Conservation (phyloP, 2,888 invertebrate genomes). For the Eretmocerus hayati region DNA sequence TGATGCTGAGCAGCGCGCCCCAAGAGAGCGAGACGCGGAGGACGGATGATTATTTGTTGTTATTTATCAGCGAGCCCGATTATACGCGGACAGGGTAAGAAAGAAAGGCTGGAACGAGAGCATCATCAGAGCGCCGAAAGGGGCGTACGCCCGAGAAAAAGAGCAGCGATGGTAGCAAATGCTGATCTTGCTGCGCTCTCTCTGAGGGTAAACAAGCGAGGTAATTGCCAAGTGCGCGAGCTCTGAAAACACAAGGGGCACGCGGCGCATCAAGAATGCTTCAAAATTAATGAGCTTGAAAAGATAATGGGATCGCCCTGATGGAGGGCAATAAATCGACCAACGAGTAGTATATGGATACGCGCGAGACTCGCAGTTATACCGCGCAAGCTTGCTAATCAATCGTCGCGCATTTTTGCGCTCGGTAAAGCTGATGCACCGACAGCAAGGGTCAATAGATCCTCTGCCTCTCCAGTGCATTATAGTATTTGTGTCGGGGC, state of each 20-base stretch:
- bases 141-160: background rate
- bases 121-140: background rate
- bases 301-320: background rate
- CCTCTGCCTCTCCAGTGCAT: too few relatives aligned
- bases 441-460: too few relatives aligned
- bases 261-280: constrained; percentile 1
- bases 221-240: constrained; percentile 7
- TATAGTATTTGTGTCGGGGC: too few relatives aligned
- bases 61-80: constrained; percentile 15
- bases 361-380: background rate
- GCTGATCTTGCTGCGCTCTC: background rate
- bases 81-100: constrained; percentile 1
- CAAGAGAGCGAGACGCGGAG: background rate
- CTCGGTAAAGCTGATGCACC: too few relatives aligned
- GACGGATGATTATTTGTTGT: constrained; percentile 15
- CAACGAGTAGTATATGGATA: too few relatives aligned
- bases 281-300: constrained; percentile 11
- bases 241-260: background rate
- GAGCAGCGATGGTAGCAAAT: background rate
- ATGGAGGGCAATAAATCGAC: background rate
- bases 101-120: background rate
- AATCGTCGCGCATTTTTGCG: too few relatives aligned
- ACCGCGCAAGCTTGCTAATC: background rate
- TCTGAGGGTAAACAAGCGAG: constrained; percentile 15
- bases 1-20: background rate